A percentile compares a stretch with the other conserved stretches of the same genome.
Evolutionary conservation across 2,113 vertebrate genomes (phyloP).

Genomic region (Marmota monax): DNA sequence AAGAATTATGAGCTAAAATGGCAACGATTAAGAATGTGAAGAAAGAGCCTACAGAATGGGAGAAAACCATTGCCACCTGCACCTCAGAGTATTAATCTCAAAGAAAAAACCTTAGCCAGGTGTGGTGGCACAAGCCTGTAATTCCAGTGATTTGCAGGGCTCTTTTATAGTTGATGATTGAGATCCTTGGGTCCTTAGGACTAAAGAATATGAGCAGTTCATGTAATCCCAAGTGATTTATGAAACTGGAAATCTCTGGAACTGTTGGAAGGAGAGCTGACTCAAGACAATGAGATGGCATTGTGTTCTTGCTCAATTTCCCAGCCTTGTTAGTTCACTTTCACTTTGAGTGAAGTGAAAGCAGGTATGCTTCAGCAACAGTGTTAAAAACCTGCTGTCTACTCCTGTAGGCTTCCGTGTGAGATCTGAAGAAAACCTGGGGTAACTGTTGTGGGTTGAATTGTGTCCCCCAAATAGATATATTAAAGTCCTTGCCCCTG

Average conservation of each 20-base stretch:
- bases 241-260: conserved; percentile 2
- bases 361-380: neutral
- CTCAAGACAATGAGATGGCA: neutral
- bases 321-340: neutral
- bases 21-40: too few species aligned
- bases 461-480: neutral
- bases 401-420: neutral
- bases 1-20: neutral
- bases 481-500: neutral
- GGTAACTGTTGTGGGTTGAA: neutral
- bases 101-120: too few species aligned
- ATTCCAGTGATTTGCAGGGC: neutral
- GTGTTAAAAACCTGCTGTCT: neutral
- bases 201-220: neutral
- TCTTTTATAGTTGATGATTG: neutral
- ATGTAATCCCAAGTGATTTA: neutral
- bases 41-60: too few species aligned
- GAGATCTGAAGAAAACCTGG: neutral
- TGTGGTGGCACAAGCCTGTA: too few species aligned
- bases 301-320: neutral
- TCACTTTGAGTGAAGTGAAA: neutral
- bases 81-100: too few species aligned
- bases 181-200: neutral
- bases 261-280: neutral
- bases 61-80: too few species aligned